Evolutionary conservation across 1,140 invertebrate genomes (phyloP).

Genomic region (Lethocerus indicus): DNA sequence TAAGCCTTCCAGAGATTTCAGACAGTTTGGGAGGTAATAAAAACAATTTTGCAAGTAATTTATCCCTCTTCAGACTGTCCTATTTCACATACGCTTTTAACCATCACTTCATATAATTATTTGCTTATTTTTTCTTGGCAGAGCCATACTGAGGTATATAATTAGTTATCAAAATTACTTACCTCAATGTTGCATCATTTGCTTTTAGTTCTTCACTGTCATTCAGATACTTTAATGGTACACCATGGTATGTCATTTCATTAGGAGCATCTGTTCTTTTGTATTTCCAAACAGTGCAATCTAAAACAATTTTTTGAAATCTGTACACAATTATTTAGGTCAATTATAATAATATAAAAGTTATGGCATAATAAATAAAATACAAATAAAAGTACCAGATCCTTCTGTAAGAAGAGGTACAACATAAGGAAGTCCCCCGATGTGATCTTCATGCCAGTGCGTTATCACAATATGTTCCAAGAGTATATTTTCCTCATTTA

Average conservation of each 20-base stretch:
- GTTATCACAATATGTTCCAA: slow-evolving; percentile 79
- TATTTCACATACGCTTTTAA: no score
- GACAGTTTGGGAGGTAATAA: no score
- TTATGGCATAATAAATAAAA: neutral
- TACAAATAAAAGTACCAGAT: slow-evolving; percentile 6
- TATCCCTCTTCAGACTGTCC: no score
- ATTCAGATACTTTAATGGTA: slow-evolving; percentile 36
- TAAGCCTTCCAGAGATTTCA: no score
- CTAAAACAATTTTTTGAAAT: no score
- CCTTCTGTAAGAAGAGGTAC: slow-evolving; percentile 25
- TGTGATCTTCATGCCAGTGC: slow-evolving; percentile 94
- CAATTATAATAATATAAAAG: no score
- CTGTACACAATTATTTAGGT: no score
- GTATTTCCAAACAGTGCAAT: slow-evolving; percentile 35
- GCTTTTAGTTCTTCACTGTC: slow-evolving; percentile 65
- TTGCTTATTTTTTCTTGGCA: no score
- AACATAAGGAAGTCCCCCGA: slow-evolving; percentile 72
- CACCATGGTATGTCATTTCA: slow-evolving; percentile 2
- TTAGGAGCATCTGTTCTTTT: slow-evolving; percentile 20
- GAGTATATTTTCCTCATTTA: slow-evolving; percentile 42
- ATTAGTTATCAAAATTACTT: slow-evolving; percentile 8
- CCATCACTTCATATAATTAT: no score
- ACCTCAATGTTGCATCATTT: slow-evolving; percentile 70
- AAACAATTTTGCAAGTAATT: no score
- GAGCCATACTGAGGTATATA: no score